phyloP scores from a whole-genome alignment of 2,797 vertebrate genomes.

The Botia almorhae region DNA sequence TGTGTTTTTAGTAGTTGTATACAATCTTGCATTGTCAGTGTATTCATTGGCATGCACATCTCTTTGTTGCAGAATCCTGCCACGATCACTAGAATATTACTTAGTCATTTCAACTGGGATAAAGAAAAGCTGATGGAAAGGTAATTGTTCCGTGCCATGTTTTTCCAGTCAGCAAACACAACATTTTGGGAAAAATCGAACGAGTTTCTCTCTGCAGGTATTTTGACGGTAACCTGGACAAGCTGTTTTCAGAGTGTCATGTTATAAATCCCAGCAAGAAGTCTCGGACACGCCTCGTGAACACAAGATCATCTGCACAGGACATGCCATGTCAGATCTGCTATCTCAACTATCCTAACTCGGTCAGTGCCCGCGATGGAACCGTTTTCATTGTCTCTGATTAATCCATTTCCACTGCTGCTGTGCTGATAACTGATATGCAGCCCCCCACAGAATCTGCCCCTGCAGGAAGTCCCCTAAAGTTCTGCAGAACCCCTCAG shows the following conservation, averaged over 20 bases:
- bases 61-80: slow-evolving; percentile 89
- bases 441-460: neutral
- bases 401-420: slow-evolving; percentile 5
- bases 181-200: slow-evolving; percentile 5
- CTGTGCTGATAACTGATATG: neutral
- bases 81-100: slow-evolving; percentile 98
- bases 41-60: slow-evolving; percentile 20
- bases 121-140: slow-evolving; percentile 99
- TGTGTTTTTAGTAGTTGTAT: neutral
- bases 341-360: slow-evolving; percentile 98
- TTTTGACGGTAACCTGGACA: slow-evolving; percentile 99
- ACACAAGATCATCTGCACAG: slow-evolving; percentile 96
- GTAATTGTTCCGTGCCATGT: slow-evolving; percentile 71
- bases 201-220: slow-evolving; percentile 80
- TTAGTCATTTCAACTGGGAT: slow-evolving; percentile 99
- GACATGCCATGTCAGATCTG: slow-evolving; percentile 99
- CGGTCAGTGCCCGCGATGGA: slow-evolving; percentile 81
- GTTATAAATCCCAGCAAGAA: slow-evolving; percentile 99
- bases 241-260: slow-evolving; percentile 99
- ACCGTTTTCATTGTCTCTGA: slow-evolving; percentile 15
- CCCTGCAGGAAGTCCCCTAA: neutral
- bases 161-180: neutral
- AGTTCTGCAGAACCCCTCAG: neutral
- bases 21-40: neutral
- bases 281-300: slow-evolving; percentile 96